These are phyloP conservation scores for Parnassius orleans DNA, from an alignment of 2,888 invertebrate genomes.

Conservation along the genomic window DNA sequence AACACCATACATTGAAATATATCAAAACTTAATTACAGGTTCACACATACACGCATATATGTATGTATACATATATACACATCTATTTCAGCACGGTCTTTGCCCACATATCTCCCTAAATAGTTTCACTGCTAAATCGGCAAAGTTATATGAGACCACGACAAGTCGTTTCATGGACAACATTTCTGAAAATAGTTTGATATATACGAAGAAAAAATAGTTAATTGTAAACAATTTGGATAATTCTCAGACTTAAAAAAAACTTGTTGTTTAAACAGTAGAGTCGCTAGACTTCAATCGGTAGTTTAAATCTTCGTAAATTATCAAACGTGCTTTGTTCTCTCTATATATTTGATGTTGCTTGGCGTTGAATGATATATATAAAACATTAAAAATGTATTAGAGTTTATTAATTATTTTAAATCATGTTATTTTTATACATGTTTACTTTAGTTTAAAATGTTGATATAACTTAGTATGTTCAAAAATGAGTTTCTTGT, in stretches of 20 bases:
- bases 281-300: slow-evolving; percentile 77
- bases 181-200: slow-evolving; percentile 1
- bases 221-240: slow-evolving; percentile 12
- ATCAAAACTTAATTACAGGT: slow-evolving; percentile 23
- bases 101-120: slow-evolving; percentile 9
- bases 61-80: not conserved
- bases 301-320: slow-evolving; percentile 64
- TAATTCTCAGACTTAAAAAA: slow-evolving; percentile 31
- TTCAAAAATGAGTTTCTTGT: slow-evolving; percentile 65
- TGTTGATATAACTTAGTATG: slow-evolving; percentile 73
- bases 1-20: slow-evolving; percentile 16
- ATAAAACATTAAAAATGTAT: slow-evolving; percentile 65
- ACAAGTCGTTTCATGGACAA: slow-evolving; percentile 1
- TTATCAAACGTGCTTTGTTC: slow-evolving; percentile 64
- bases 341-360: slow-evolving; percentile 72
- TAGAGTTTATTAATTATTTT: slow-evolving; percentile 66
- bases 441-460: slow-evolving; percentile 71
- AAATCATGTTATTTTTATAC: slow-evolving; percentile 67
- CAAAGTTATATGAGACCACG: not conserved
- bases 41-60: slow-evolving; percentile 2
- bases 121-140: slow-evolving; percentile 16
- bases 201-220: slow-evolving; percentile 1
- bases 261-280: slow-evolving; percentile 55
- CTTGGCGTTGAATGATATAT: slow-evolving; percentile 66
- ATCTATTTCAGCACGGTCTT: slow-evolving; percentile 14